Evolutionary conservation across 2,888 invertebrate species (phyloP).

Genomic region (Cephus pygmeus): DNA sequence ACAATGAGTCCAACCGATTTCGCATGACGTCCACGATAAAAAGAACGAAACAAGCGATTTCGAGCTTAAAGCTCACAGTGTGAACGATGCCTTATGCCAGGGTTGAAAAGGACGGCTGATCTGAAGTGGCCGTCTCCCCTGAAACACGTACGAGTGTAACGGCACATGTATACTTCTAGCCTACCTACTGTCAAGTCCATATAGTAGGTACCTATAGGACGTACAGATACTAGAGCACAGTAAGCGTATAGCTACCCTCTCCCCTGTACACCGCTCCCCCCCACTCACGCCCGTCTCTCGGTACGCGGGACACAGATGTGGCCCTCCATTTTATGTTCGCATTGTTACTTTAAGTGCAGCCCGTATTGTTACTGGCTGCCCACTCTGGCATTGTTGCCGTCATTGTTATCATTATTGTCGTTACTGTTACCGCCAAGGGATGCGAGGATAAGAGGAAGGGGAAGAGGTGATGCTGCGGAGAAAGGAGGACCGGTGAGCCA

Average conservation of each 20-base stretch:
- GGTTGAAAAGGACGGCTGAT: slow-evolving; percentile 11
- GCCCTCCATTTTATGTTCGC: slow-evolving; percentile 62
- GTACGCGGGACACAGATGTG: slow-evolving; percentile 49
- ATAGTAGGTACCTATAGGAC: neutral
- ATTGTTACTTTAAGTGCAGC: slow-evolving; percentile 64
- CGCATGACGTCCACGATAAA: neutral
- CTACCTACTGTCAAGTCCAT: slow-evolving; percentile 6
- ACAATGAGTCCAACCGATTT: neutral
- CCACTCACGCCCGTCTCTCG: neutral
- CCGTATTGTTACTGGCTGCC: slow-evolving; percentile 55
- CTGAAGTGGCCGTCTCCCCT: slow-evolving; percentile 12
- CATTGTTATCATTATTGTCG: slow-evolving; percentile 61
- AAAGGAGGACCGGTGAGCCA: slow-evolving; percentile 35
- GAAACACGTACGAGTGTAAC: neutral
- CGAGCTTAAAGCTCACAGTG: neutral
- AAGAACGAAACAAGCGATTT: neutral
- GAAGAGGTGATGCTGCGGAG: neutral
- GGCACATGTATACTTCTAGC: neutral
- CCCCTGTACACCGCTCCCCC: neutral
- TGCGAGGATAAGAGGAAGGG: neutral
- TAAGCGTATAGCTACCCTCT: neutral
- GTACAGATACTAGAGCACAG: neutral
- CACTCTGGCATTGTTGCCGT: slow-evolving; percentile 61
- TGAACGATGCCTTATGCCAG: slow-evolving; percentile 3
- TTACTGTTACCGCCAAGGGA: slow-evolving; percentile 52